phyloP scores from a whole-genome alignment of 2,113 vertebrate genomes.

The Ariopsis seemanni region DNA sequence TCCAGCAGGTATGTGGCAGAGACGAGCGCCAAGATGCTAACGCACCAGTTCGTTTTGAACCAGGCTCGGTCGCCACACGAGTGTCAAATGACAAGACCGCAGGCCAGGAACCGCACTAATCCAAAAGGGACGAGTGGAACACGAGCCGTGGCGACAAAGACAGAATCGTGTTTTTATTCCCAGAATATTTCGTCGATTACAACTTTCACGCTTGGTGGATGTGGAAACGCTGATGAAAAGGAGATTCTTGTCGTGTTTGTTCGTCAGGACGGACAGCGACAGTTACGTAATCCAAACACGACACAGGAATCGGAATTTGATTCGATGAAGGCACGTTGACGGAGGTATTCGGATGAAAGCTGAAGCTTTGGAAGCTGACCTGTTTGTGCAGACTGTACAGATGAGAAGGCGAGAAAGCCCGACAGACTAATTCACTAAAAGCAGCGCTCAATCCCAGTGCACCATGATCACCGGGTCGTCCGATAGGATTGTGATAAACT shows the following conservation, averaged over 20 bases:
- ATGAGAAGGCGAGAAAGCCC: too few relatives aligned
- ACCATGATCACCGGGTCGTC: too few relatives aligned
- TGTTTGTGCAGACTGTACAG: too few relatives aligned
- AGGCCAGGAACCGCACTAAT: neutral
- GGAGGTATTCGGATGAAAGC: too few relatives aligned
- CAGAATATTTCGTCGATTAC: neutral
- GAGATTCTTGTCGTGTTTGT: too few relatives aligned
- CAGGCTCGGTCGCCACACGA: neutral
- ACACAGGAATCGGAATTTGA: neutral
- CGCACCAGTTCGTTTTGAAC: neutral
- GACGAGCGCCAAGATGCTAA: neutral
- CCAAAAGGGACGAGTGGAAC: neutral
- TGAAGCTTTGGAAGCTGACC: too few relatives aligned
- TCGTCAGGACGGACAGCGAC: too few relatives aligned
- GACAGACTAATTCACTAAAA: too few relatives aligned
- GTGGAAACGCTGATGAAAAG: neutral
- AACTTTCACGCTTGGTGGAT: neutral
- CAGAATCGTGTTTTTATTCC: neutral
- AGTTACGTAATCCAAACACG: too few relatives aligned
- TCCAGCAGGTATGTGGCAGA: constrained; percentile 33
- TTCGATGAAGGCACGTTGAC: neutral
- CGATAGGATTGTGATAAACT: too few relatives aligned
- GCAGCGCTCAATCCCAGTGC: too few relatives aligned
- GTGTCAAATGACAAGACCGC: constrained; percentile 1
- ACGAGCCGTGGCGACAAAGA: neutral